Evolutionary conservation across 92 coral and sea anemone genomes (phyloP), one percentile per base, ranked within the genome.

Genomic region (Pocillopora grandis): DNA sequence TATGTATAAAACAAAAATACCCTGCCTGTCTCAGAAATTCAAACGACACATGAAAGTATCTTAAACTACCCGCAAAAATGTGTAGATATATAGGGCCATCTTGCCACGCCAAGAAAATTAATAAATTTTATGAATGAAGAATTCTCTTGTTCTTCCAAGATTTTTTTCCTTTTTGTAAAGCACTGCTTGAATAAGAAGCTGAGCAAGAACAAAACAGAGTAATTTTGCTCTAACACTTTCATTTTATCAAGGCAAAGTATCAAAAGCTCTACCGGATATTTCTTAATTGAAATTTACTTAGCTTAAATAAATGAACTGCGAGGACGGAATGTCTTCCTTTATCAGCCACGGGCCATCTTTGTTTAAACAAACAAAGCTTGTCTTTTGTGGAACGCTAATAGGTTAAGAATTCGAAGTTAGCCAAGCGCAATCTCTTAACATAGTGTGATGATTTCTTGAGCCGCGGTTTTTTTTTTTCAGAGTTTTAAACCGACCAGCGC

Each of bases 221-320:
- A 14, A 66, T 19, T 63, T 68, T 75, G 75, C 75, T n/a, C 77
- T 82, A 75, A 76, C 90, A 68, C 82, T 69, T 82, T 36, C 85
- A 75, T 62, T 79, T 77, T 77, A 52, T 73, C 79, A 23, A 59
- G 76, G 13, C 52, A 74, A 80, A 69, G 87, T 74, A 76, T 87
- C 68, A 75, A 82, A 42, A 82, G 86, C 73, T 58, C 75, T 76
- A 80, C 92, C 92, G 94, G 94, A 91, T 91, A 80, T 86, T 84
- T 66, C 86, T 66, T 91, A 91, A 91, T 91, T 91, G 92, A 77
- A 89, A 89, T 91, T 89, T 85, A 87, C 91, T 91, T 91, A 85
- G 82, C 92, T 77, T 80, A 89, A 89, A 89, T 89, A 89, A 90
- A 91, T 91, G 93, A 82, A 85, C 89, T 89, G 90, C 77, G 80